Conservation (phyloP, 2,888 invertebrate species). For the Alloscopus bannaensis region DNA sequence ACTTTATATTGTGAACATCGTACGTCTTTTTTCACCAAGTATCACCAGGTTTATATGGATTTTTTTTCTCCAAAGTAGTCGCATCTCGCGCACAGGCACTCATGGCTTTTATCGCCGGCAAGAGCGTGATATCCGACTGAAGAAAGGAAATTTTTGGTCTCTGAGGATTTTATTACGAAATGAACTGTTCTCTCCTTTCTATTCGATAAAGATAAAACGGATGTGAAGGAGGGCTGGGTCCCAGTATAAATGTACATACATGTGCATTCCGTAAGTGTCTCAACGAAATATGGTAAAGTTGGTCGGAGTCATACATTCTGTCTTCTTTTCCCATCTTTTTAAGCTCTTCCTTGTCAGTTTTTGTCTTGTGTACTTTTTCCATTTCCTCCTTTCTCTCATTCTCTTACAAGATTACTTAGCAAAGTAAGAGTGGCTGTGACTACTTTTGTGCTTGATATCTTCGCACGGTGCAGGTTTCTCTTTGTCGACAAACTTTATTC, state of each 20-base stretch:
- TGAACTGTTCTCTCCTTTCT: conserved; percentile 23
- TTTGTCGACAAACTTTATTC: conserved; percentile 24
- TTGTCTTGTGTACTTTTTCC: conserved; percentile 39
- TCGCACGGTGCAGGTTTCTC: no score
- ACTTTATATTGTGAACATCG: no score
- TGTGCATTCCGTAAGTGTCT: background rate
- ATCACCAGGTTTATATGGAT: no score
- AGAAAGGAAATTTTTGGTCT: conserved; percentile 13
- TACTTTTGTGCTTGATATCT: conserved; percentile 3
- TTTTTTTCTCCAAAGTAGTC: no score
- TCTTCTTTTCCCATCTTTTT: conserved; percentile 30
- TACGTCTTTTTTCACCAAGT: no score
- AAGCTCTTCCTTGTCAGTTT: conserved; percentile 39
- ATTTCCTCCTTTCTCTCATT: conserved; percentile 20
- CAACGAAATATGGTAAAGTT: no score
- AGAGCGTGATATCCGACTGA: conserved; percentile 26
- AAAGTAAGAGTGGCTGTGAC: conserved; percentile 19
- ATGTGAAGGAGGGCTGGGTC: conserved; percentile 2
- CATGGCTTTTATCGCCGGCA: conserved; percentile 27
- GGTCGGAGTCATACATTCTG: conserved; percentile 18
- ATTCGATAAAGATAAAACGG: conserved; percentile 29
- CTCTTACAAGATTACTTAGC: conserved; percentile 28
- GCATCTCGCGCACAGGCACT: background rate
- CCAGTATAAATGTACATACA: background rate
- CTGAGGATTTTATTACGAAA: conserved; percentile 34